Evolutionary conservation across 2,888 invertebrate species (phyloP), one percentile per base, ranked within the genome.

Genomic region (Nysson spinosus): DNA sequence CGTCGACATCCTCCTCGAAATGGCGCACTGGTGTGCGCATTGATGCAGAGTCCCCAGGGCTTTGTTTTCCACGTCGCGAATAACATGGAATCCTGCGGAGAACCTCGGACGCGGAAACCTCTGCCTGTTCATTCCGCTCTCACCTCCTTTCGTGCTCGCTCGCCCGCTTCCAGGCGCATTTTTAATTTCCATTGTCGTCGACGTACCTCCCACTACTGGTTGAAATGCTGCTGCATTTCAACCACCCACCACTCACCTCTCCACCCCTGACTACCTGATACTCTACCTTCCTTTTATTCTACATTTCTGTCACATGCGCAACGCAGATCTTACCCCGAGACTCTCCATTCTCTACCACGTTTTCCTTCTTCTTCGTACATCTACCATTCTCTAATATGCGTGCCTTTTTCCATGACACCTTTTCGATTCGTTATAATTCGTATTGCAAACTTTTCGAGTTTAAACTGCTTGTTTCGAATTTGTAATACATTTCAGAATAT

Each of bases 11-110:
- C 46, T 46, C 47, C 46, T 39, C 54, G 55, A 56, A 49, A 61
- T 44, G 69, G 47, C 55, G 50, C 50, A 44, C 39, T 40, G 65
- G 56, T 68, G 71, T 58, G 71, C 68, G 61, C 64, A 74, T 63
- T 47, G 67, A 68, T 55, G 75, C 65, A 60, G 67, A 66, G 64
- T 57, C 60, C 57, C 61, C n/a, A n/a, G n/a, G 64, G 77, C 75
- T 81, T 83, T 83, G 83, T 83, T 83, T 80, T 76, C 77, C 76
- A 78, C 67, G 71, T 70, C 66, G 71, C 57, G 69, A 78, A 77
- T 79, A 72, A 66, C 70, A n/a, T 56, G 78, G 67, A 72, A 75
- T 79, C 74, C 67, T 58, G 65, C 49, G 60, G 62, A 67, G 72
- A 54, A 71, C 47, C 40, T 17, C 35, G 44, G 37, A 37, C 69